Evolutionary conservation across 2,113 vertebrate genomes (phyloP).

Genomic region (Peromyscus leucopus): DNA sequence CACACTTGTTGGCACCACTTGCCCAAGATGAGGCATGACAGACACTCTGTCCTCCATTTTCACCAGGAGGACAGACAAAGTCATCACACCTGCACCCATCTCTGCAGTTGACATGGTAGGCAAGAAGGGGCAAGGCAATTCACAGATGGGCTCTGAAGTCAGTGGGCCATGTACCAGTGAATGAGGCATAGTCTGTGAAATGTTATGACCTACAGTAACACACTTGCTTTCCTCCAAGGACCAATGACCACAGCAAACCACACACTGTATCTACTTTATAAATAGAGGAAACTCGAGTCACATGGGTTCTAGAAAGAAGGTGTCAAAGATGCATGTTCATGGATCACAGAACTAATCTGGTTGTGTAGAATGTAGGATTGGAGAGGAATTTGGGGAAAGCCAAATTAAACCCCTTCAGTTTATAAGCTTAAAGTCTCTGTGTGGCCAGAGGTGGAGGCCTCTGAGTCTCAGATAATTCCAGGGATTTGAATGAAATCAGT

Average conservation of each 20-base stretch:
- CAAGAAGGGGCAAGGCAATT: background rate
- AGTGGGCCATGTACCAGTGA: background rate
- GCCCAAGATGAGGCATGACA: background rate
- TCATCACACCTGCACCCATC: too few relatives aligned
- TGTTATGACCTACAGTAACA: accelerated
- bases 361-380: background rate
- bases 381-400: background rate
- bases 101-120: background rate
- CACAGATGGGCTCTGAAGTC: accelerated
- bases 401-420: background rate
- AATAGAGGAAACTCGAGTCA: background rate
- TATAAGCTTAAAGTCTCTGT: background rate
- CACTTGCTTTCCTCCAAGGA: background rate
- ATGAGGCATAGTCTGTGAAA: background rate
- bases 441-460: background rate
- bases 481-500: background rate
- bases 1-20: background rate
- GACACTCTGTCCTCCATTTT: background rate
- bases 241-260: background rate
- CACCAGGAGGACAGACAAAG: background rate
- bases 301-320: background rate
- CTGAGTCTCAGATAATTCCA: background rate
- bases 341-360: background rate
- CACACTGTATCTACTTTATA: background rate
- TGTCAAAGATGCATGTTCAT: background rate